Evolutionary conservation across 1,140 invertebrate species (phyloP).

Genomic region (Apis florea): DNA sequence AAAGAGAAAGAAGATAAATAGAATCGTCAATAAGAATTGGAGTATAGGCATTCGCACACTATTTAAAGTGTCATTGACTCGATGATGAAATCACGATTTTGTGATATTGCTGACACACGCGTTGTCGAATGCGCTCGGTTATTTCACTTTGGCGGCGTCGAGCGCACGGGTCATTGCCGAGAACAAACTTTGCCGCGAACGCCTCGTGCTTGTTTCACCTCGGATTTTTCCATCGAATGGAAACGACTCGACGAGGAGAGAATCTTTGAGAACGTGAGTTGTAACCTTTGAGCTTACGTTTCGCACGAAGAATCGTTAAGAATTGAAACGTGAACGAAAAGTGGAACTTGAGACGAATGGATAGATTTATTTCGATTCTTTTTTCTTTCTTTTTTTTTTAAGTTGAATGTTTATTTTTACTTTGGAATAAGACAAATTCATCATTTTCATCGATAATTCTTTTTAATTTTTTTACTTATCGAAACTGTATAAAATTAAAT

Average conservation of each 20-base stretch:
- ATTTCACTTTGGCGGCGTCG: slow-evolving; percentile 32
- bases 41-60: background rate
- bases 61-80: slow-evolving; percentile 35
- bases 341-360: background rate
- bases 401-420: too few species aligned
- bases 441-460: too few species aligned
- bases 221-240: slow-evolving; percentile 6
- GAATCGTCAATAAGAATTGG: fast-evolving
- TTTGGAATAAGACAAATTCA: too few species aligned
- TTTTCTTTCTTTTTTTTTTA: too few species aligned
- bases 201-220: background rate
- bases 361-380: too few species aligned
- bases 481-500: too few species aligned
- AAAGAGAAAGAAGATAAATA: background rate
- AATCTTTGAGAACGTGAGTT: slow-evolving; percentile 21
- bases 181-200: background rate
- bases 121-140: background rate
- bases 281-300: background rate
- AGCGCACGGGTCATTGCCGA: slow-evolving; percentile 31
- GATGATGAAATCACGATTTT: slow-evolving; percentile 46
- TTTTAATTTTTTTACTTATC: too few species aligned
- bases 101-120: slow-evolving; percentile 39
- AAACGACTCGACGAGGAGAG: slow-evolving; percentile 4
- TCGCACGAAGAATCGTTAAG: too few species aligned
- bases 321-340: too few species aligned